Percentiles rank a stretch among this genome's conserved stretches.
phyloP scores from a whole-genome alignment of 2,113 vertebrate species.

The Aythya baeri region DNA sequence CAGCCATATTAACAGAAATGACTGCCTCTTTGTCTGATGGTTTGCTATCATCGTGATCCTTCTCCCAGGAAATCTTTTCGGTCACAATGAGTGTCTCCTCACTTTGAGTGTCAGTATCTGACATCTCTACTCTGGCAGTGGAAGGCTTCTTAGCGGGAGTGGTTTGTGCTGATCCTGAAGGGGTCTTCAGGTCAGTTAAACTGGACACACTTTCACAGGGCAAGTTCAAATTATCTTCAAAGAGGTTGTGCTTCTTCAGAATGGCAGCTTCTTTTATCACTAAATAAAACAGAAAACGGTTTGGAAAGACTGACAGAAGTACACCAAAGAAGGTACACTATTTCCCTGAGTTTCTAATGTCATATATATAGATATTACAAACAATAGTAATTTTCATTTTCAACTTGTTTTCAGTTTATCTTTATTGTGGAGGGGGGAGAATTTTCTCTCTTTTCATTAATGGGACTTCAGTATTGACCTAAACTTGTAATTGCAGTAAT shows the following conservation, averaged over 20 bases:
- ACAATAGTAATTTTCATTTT: not conserved
- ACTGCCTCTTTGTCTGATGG: not conserved
- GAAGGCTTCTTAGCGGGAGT: slow-evolving; percentile 74
- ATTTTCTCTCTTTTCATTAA: not conserved
- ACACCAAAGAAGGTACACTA: not conserved
- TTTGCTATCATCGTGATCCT: not conserved
- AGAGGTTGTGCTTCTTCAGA: slow-evolving; percentile 90
- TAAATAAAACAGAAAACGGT: slow-evolving; percentile 56
- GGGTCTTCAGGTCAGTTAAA: slow-evolving; percentile 79
- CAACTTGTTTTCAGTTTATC: not conserved
- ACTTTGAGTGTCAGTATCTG: not conserved
- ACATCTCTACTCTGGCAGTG: slow-evolving; percentile 16
- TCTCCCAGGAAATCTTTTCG: slow-evolving; percentile 28
- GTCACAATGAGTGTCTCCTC: slow-evolving; percentile 37
- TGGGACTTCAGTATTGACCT: not conserved
- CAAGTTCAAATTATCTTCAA: slow-evolving; percentile 82
- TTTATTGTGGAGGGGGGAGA: not conserved
- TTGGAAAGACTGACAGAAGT: not conserved
- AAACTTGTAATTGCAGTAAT: not conserved
- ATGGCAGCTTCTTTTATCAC: slow-evolving; percentile 90
- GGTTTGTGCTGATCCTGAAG: slow-evolving; percentile 76
- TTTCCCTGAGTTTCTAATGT: not conserved
- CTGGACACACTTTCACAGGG: slow-evolving; percentile 85
- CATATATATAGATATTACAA: not conserved
- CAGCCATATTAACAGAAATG: not conserved